Conservation (phyloP, 2,797 vertebrate species). For the Chrosomus eos region DNA sequence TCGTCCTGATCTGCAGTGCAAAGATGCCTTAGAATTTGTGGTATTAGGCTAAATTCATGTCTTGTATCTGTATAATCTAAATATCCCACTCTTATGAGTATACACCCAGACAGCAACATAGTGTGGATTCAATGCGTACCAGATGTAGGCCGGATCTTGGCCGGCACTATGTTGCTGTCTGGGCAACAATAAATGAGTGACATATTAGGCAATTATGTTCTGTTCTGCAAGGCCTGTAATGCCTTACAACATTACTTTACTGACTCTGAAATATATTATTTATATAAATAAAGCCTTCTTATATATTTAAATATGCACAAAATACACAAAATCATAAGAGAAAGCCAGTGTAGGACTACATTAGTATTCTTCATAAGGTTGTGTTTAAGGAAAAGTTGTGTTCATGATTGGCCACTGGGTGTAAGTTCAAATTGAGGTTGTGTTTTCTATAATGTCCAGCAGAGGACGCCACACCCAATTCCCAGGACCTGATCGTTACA, state of each 20-base stretch:
- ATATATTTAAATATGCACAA: not conserved
- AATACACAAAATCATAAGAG: not conserved
- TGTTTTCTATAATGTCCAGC: constrained; percentile 22
- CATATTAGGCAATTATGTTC: no score
- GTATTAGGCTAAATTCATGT: not conserved
- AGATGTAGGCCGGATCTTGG: no score
- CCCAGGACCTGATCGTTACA: not conserved
- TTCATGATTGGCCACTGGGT: constrained; percentile 13
- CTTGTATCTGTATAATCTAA: not conserved
- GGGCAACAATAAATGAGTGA: no score
- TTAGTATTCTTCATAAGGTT: not conserved
- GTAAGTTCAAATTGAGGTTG: not conserved
- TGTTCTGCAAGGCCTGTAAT: no score
- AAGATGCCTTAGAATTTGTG: not conserved
- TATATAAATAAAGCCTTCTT: not conserved
- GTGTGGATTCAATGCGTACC: no score
- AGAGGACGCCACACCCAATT: constrained; percentile 38
- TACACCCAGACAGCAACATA: no score
- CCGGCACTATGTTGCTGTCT: no score
- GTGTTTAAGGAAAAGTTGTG: not conserved
- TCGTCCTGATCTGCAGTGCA: not conserved
- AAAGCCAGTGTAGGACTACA: not conserved
- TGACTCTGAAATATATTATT: not conserved
- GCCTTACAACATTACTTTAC: not conserved
- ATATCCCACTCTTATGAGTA: not conserved